phyloP scores from a whole-genome alignment of 1,140 invertebrate genomes.

The Tetramorium alpestre region DNA sequence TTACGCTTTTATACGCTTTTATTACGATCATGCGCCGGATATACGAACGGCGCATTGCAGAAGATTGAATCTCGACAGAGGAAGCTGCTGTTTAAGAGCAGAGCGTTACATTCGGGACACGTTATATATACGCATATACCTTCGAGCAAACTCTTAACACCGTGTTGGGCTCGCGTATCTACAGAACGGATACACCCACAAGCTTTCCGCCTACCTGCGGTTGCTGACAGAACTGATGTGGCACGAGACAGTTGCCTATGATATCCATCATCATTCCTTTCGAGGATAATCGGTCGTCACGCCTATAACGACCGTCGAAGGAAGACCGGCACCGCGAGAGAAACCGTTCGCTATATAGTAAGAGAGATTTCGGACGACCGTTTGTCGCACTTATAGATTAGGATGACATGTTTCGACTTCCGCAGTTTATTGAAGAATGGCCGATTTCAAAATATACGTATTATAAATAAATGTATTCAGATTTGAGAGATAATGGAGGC shows the following conservation, averaged over 20 bases:
- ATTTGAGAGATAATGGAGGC: neutral
- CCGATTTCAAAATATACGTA: neutral
- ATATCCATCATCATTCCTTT: constrained; percentile 78
- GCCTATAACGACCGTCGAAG: constrained; percentile 71
- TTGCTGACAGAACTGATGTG: constrained; percentile 74
- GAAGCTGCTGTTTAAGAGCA: neutral
- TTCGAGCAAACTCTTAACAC: constrained; percentile 42
- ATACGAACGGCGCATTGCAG: neutral
- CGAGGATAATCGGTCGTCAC: constrained; percentile 76
- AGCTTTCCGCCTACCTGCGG: constrained; percentile 71
- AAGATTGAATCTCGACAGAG: neutral
- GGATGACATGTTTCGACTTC: constrained; percentile 39
- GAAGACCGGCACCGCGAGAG: constrained; percentile 48
- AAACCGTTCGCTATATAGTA: constrained; percentile 25
- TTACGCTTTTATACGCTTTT: neutral
- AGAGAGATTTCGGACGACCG: neutral
- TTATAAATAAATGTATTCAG: neutral
- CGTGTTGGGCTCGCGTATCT: constrained; percentile 15
- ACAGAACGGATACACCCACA: constrained; percentile 65
- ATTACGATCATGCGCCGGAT: neutral
- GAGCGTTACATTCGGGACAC: constrained; percentile 5
- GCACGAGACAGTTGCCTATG: constrained; percentile 74
- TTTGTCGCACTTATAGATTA: constrained; percentile 7
- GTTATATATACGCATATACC: constrained; percentile 10
- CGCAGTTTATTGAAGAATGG: neutral